Evolutionary conservation across 2,113 vertebrate genomes (phyloP).

Genomic region (Otolemur garnettii): DNA sequence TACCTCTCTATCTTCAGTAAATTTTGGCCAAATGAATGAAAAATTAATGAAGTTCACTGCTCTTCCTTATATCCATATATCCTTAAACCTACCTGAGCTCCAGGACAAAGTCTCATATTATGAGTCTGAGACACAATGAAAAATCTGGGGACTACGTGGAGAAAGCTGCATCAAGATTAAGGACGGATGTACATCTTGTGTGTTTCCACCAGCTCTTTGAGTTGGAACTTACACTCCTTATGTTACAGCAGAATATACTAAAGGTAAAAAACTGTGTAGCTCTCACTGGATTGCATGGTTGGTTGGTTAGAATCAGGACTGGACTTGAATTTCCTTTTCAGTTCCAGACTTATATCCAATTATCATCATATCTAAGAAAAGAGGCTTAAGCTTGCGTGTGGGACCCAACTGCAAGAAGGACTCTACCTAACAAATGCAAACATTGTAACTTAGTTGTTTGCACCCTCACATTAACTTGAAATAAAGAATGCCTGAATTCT

Average conservation of each 20-base stretch:
- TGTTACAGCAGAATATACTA: not conserved
- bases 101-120: not conserved
- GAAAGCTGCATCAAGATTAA: not conserved
- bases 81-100: not conserved
- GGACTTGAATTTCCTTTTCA: not conserved
- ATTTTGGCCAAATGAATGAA: not conserved
- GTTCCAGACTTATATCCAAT: not conserved
- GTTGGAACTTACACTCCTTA: not conserved
- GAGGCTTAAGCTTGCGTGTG: not conserved
- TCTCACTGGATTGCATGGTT: not conserved
- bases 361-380: not conserved
- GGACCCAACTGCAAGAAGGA: too few relatives aligned
- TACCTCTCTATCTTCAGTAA: not conserved
- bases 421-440: too few relatives aligned
- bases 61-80: not conserved
- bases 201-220: not conserved
- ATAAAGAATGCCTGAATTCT: too few relatives aligned
- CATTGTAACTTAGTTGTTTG: not conserved
- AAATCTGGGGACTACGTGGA: not conserved
- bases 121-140: not conserved
- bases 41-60: not conserved
- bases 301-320: not conserved
- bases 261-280: not conserved
- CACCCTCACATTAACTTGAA: too few relatives aligned
- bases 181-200: not conserved